Evolutionary conservation across 1,140 invertebrate genomes (phyloP).

Genomic region (Solen grandis): DNA sequence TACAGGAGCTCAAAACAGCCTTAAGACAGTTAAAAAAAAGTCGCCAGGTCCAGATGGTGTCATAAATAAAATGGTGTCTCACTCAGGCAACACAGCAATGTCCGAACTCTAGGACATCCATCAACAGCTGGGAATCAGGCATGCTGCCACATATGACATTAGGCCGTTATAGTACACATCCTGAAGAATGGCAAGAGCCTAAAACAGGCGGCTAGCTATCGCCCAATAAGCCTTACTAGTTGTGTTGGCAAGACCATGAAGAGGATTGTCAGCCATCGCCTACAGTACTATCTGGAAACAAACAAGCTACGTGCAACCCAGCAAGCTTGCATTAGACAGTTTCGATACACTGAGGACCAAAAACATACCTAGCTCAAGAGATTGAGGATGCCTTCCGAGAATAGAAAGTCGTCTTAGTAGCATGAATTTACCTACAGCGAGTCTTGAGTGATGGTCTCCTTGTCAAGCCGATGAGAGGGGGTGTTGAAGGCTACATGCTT

Average conservation of each 20-base stretch:
- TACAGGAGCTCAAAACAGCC: neutral
- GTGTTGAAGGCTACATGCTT: no score
- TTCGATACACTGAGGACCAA: slow-evolving; percentile 3
- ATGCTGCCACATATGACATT: no score
- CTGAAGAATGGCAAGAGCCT: neutral
- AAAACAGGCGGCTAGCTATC: no score
- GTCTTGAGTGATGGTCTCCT: no score
- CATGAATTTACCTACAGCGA: no score
- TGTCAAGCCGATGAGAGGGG: no score
- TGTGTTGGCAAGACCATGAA: neutral
- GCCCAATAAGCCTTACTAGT: neutral
- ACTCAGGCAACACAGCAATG: slow-evolving; percentile 18
- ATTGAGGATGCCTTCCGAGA: slow-evolving; percentile 5
- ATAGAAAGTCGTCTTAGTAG: slow-evolving; percentile 4
- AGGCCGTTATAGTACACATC: no score
- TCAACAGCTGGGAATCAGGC: neutral
- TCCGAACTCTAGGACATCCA: neutral
- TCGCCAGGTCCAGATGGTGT: no score
- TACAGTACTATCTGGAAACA: neutral
- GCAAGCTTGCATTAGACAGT: slow-evolving; percentile 1
- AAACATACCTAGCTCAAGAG: no score
- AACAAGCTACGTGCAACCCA: neutral
- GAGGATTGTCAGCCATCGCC: no score
- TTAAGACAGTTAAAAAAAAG: no score
- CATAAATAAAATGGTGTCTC: no score